Evolutionary conservation across 2,797 vertebrate species (phyloP).

Genomic region (Sebastes itinus): DNA sequence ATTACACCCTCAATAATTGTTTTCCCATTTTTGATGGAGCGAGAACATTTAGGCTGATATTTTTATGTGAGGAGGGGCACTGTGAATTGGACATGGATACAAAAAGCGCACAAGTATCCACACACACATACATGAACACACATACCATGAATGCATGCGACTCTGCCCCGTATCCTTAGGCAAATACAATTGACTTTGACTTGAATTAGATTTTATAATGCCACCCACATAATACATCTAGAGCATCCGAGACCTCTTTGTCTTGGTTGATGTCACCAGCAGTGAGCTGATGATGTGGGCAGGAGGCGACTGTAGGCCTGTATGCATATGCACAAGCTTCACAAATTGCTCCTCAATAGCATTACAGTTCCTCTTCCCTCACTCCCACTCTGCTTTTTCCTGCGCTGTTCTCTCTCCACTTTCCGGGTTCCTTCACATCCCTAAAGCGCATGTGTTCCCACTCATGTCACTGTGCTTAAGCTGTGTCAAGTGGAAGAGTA

Average conservation of each 20-base stretch:
- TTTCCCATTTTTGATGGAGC: constrained; percentile 68
- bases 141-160: constrained; percentile 31
- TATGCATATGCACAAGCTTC: constrained; percentile 78
- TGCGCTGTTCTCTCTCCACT: constrained; percentile 43
- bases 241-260: constrained; percentile 71
- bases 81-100: constrained; percentile 33
- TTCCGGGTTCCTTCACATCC: constrained; percentile 60
- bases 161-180: constrained; percentile 49
- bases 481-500: constrained; percentile 65
- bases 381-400: constrained; percentile 68
- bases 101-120: not conserved
- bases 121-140: not conserved
- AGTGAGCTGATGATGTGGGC: constrained; percentile 75
- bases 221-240: constrained; percentile 77
- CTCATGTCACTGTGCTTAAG: constrained; percentile 62
- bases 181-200: constrained; percentile 71
- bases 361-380: constrained; percentile 69
- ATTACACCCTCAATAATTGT: constrained; percentile 84
- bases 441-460: constrained; percentile 62
- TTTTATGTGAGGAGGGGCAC: constrained; percentile 23
- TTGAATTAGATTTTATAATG: constrained; percentile 74
- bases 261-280: constrained; percentile 78
- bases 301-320: constrained; percentile 73
- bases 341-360: constrained; percentile 81
- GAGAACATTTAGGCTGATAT: constrained; percentile 65